phyloP scores from a whole-genome alignment of 2,113 vertebrate species.

The Phyllostomus discolor region DNA sequence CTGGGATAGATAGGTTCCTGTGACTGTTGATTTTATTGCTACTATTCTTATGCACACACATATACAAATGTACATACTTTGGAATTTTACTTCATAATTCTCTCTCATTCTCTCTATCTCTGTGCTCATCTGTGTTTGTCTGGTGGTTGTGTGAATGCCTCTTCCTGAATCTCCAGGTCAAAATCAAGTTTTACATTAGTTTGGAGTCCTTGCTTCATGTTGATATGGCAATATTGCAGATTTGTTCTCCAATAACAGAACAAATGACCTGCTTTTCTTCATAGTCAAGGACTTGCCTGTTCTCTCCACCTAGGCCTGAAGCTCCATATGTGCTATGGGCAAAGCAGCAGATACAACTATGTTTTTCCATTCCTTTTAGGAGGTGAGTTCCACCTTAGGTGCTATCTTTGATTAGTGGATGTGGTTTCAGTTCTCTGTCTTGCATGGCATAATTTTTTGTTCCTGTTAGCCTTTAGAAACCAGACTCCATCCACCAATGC shows the following conservation, averaged over 20 bases:
- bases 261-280: neutral
- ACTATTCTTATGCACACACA: neutral
- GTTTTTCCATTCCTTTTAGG: neutral
- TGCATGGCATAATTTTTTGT: neutral
- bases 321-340: neutral
- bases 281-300: neutral
- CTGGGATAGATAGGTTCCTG: neutral
- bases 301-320: neutral
- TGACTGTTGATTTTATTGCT: neutral
- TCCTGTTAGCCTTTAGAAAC: neutral
- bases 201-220: neutral
- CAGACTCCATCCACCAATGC: neutral
- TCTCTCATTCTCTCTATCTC: neutral
- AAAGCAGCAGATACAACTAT: neutral
- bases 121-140: neutral
- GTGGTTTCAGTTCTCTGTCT: neutral
- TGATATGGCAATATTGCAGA: neutral
- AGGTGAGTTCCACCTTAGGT: neutral
- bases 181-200: neutral
- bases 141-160: neutral
- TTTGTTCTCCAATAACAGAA: neutral
- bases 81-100: neutral
- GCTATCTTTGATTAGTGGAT: neutral
- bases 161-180: neutral
- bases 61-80: neutral